Percentiles rank a stretch among this genome's conserved stretches.
Evolutionary conservation across 2,888 invertebrate genomes (phyloP).

Genomic region (Acleris literana): DNA sequence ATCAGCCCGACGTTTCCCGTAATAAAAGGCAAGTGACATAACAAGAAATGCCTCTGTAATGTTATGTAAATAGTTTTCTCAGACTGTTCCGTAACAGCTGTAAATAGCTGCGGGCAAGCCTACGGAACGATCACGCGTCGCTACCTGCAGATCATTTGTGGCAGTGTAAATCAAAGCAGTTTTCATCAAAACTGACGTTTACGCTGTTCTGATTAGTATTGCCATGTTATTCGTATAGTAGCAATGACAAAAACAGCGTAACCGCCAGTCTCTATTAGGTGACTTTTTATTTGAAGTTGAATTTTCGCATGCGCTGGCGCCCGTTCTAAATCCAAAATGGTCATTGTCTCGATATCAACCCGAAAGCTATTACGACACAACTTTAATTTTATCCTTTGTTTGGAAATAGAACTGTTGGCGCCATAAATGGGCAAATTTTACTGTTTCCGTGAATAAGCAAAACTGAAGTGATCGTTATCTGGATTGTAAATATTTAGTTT

Average conservation of each 20-base stretch:
- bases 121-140: conserved; percentile 72
- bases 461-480: conserved; percentile 25
- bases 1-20: conserved; percentile 23
- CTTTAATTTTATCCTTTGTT: conserved; percentile 32
- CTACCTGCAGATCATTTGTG: conserved; percentile 45
- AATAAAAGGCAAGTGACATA: conserved; percentile 44
- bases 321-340: conserved; percentile 21
- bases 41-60: conserved; percentile 50
- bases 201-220: too few species aligned
- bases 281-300: too few species aligned
- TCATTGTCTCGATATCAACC: conserved; percentile 28
- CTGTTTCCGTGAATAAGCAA: conserved; percentile 14
- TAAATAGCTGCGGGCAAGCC: conserved; percentile 61
- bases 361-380: conserved; percentile 21
- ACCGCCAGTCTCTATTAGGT: too few species aligned
- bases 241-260: too few species aligned
- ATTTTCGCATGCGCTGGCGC: conserved; percentile 24
- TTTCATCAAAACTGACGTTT: too few species aligned
- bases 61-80: conserved; percentile 70
- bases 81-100: conserved; percentile 65
- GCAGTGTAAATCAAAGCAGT: too few species aligned
- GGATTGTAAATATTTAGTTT: conserved; percentile 16
- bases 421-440: conserved; percentile 20
- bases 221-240: too few species aligned
- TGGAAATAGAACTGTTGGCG: conserved; percentile 15